phyloP scores from a whole-genome alignment of 2,797 vertebrate genomes.

The Dryobates pubescens region DNA sequence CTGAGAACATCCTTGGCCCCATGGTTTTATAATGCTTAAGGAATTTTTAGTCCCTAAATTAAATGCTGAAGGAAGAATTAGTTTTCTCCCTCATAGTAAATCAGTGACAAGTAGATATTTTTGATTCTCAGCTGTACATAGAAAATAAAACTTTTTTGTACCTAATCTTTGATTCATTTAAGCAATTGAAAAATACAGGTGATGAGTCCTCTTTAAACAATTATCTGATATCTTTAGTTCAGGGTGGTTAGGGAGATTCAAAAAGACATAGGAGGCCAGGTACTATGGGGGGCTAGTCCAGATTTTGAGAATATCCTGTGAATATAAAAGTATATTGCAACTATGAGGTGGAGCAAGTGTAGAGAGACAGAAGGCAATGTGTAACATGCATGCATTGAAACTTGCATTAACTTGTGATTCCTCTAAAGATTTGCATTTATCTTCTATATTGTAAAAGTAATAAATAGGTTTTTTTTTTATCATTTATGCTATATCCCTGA shows the following conservation, averaged over 20 bases:
- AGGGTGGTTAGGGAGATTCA: neutral
- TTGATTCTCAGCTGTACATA: neutral
- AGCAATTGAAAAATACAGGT: neutral
- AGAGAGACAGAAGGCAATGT: neutral
- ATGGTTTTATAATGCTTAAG: fast-evolving
- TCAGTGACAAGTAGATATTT: neutral
- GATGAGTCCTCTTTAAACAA: neutral
- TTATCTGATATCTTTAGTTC: neutral
- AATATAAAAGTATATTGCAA: neutral
- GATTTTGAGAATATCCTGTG: neutral
- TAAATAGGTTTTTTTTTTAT: neutral
- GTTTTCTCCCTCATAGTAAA: neutral
- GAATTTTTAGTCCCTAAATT: neutral
- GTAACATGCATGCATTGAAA: neutral
- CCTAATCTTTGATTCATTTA: neutral
- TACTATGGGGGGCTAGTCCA: neutral
- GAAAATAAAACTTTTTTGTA: neutral
- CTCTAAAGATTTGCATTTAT: neutral
- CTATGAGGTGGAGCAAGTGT: neutral
- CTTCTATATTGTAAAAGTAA: neutral
- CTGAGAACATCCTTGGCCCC: neutral
- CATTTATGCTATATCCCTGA: neutral
- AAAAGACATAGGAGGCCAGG: neutral
- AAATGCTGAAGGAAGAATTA: neutral
- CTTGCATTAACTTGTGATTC: neutral